Conservation (phyloP, 2,113 vertebrate genomes). For the Mungos mungo region DNA sequence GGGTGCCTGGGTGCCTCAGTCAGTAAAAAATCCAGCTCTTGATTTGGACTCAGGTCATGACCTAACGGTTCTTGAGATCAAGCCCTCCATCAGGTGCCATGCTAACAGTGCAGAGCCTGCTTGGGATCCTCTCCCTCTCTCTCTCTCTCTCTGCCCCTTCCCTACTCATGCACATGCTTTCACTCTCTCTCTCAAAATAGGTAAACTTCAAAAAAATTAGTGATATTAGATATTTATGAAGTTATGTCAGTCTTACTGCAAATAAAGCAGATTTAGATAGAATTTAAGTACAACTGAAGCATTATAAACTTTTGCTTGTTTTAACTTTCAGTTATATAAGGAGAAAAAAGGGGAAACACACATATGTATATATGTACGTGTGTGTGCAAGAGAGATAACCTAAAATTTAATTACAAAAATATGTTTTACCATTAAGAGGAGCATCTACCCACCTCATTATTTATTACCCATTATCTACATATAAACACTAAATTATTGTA, state of each 20-base stretch:
- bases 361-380: neutral
- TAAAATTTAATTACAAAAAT: constrained; percentile 14
- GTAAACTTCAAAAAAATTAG: neutral
- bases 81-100: too few relatives aligned
- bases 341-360: neutral
- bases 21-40: too few relatives aligned
- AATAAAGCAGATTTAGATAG: constrained; percentile 27
- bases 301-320: neutral
- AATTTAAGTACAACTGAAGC: neutral
- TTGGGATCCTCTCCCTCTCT: too few relatives aligned
- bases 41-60: too few relatives aligned
- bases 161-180: too few relatives aligned
- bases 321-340: neutral
- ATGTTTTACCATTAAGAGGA: neutral
- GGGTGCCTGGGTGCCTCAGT: too few relatives aligned
- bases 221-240: neutral
- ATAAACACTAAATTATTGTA: neutral
- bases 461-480: neutral
- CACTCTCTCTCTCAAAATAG: too few relatives aligned
- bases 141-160: too few relatives aligned
- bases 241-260: neutral
- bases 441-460: neutral
- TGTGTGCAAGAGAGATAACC: neutral
- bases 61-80: too few relatives aligned
- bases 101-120: too few relatives aligned